Conservation (phyloP, 2,113 vertebrate species). For the Rynchops niger region DNA sequence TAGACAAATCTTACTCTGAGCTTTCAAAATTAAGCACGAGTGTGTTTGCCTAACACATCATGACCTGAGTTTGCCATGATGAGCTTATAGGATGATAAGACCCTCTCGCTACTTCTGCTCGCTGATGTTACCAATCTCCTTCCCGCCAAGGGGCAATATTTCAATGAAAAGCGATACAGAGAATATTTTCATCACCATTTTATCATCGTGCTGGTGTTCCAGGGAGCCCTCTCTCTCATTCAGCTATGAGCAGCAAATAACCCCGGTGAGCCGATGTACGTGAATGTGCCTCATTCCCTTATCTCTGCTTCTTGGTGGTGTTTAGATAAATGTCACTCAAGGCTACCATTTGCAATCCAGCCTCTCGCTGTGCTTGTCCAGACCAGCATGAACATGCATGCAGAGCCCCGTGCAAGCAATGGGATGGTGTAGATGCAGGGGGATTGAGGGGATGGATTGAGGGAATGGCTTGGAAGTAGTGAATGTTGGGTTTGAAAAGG, state of each 20-base stretch:
- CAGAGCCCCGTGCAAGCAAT: rapidly evolving
- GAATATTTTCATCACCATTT: constrained; percentile 39
- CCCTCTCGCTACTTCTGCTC: neutral
- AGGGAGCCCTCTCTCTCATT: neutral
- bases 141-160: constrained; percentile 30
- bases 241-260: constrained; percentile 5
- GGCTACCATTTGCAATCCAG: neutral
- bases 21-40: constrained; percentile 35
- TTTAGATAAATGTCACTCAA: constrained; percentile 42
- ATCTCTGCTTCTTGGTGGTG: neutral
- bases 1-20: neutral
- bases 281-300: neutral
- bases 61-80: neutral
- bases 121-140: constrained; percentile 22
- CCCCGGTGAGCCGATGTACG: neutral
- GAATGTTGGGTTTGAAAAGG: neutral
- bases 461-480: neutral
- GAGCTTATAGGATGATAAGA: constrained; percentile 4
- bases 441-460: neutral
- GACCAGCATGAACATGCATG: neutral
- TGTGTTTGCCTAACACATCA: neutral
- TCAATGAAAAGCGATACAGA: constrained; percentile 47
- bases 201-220: neutral
- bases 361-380: neutral
- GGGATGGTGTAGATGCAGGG: neutral